Evolutionary conservation across 2,888 invertebrate genomes (phyloP).

Genomic region (Hartigia nigra): DNA sequence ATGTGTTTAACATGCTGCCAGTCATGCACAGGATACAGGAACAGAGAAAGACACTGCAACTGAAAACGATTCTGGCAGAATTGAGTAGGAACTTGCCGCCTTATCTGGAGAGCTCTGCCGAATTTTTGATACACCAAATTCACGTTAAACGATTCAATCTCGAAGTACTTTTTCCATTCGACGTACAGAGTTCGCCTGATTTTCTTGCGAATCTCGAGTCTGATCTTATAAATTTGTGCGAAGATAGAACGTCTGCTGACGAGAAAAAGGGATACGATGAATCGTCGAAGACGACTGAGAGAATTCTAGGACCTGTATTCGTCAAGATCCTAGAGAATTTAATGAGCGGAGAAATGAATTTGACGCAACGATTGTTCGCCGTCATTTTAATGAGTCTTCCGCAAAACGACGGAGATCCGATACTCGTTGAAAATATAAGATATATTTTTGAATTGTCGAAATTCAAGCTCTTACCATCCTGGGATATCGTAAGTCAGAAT

Average conservation of each 20-base stretch:
- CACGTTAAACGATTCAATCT: neutral
- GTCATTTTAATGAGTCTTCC: slow-evolving; percentile 35
- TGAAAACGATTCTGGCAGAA: slow-evolving; percentile 25
- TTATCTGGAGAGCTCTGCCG: slow-evolving; percentile 27
- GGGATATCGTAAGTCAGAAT: slow-evolving; percentile 19
- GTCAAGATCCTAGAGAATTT: slow-evolving; percentile 27
- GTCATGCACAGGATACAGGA: slow-evolving; percentile 14
- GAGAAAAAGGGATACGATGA: slow-evolving; percentile 19
- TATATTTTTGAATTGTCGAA: slow-evolving; percentile 27
- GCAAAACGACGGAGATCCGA: slow-evolving; percentile 30
- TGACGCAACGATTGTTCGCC: slow-evolving; percentile 34
- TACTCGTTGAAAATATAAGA: slow-evolving; percentile 35
- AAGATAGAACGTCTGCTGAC: neutral
- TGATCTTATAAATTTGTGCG: slow-evolving; percentile 4
- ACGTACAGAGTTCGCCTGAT: neutral
- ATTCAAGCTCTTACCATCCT: slow-evolving; percentile 23
- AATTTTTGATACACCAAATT: slow-evolving; percentile 24
- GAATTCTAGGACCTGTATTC: slow-evolving; percentile 31
- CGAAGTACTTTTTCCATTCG: neutral
- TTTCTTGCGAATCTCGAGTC: slow-evolving; percentile 26
- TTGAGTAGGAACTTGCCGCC: slow-evolving; percentile 29
- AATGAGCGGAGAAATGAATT: neutral
- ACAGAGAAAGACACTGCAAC: slow-evolving; percentile 25
- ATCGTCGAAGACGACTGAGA: slow-evolving; percentile 21
- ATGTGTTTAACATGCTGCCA: slow-evolving; percentile 28